phyloP scores from a whole-genome alignment of 2,113 vertebrate species.

The Bettongia penicillata region DNA sequence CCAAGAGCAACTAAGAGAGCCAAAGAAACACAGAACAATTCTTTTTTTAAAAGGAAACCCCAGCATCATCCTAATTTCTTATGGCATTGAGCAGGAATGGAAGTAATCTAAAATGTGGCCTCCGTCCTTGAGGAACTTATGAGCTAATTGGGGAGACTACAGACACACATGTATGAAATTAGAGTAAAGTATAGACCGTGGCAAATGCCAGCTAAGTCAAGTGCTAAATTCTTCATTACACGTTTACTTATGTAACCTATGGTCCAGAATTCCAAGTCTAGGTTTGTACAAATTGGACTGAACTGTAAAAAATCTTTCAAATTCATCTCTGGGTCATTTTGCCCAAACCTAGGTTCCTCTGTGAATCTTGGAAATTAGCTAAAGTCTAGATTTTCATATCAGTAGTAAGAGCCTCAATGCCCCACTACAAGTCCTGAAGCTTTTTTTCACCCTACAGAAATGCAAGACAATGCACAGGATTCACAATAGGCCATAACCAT shows the following conservation, averaged over 20 bases:
- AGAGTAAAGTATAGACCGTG: neutral
- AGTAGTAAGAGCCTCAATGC: neutral
- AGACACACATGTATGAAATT: neutral
- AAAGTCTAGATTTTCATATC: neutral
- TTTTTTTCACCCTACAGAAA: neutral
- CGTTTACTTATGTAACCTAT: neutral
- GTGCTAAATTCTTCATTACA: neutral
- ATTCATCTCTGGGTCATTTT: neutral
- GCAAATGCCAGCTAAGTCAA: neutral
- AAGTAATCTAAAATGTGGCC: neutral
- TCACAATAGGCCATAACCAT: neutral
- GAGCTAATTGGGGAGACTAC: neutral
- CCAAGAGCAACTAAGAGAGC: neutral
- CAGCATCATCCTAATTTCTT: neutral
- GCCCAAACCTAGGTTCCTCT: neutral
- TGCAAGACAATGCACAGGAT: neutral
- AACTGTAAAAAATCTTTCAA: neutral
- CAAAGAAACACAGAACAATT: neutral
- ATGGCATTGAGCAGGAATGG: neutral
- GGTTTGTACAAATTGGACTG: neutral
- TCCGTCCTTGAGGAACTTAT: neutral
- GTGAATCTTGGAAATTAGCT: neutral
- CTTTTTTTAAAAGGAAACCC: neutral
- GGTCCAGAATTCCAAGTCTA: neutral
- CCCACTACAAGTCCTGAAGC: neutral